Evolutionary conservation across 2,797 vertebrate species (phyloP).

Genomic region (Urophycis tenuis): DNA sequence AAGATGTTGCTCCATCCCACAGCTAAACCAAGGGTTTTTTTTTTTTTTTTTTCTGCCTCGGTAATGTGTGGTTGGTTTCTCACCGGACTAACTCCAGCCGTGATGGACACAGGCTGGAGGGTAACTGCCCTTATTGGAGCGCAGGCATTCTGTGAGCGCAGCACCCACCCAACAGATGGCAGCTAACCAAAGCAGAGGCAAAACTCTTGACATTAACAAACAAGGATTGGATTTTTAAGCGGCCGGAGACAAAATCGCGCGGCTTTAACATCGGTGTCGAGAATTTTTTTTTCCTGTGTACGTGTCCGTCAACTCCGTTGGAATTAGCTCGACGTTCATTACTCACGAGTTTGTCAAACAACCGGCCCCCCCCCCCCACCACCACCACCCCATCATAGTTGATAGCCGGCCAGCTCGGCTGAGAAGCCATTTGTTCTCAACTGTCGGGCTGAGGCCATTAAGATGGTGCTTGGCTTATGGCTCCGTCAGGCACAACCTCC

Average conservation of each 20-base stretch:
- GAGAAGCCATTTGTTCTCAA: constrained; percentile 10
- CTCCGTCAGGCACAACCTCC: constrained; percentile 26
- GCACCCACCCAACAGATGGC: not conserved
- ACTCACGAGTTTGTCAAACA: constrained; percentile 7
- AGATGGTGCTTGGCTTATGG: constrained; percentile 6
- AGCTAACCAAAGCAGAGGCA: not conserved
- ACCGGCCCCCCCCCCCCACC: not conserved
- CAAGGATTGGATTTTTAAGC: not conserved
- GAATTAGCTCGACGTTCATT: not conserved
- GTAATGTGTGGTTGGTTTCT: not conserved
- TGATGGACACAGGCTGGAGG: not conserved
- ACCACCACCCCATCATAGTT: not conserved
- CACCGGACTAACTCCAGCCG: not conserved
- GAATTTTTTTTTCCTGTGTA: not conserved
- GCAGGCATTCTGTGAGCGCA: too few relatives aligned
- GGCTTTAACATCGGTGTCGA: not conserved
- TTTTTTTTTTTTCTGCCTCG: too few relatives aligned
- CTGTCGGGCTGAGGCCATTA: constrained; percentile 22
- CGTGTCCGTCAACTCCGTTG: not conserved
- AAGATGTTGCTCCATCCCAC: not conserved
- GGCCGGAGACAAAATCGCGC: not conserved
- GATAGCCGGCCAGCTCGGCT: constrained; percentile 2
- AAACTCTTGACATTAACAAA: not conserved
- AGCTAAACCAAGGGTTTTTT: not conserved
- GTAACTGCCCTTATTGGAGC: not conserved